Evolutionary conservation across 2,888 invertebrate species (phyloP), one percentile per base, ranked within the genome.

Genomic region (Hyles lineata): DNA sequence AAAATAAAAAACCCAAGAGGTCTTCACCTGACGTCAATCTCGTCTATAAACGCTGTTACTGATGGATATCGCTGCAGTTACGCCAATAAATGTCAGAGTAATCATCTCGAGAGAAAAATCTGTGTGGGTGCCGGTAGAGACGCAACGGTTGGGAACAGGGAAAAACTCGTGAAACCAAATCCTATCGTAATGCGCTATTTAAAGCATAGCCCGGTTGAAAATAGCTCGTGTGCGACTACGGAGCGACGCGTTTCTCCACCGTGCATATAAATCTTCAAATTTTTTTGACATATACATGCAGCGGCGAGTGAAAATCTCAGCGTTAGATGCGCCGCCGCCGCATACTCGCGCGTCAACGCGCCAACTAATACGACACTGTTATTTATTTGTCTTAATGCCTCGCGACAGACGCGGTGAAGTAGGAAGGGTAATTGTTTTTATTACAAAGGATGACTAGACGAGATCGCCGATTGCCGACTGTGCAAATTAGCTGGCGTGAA

Each of bases 171-270:
- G 94, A 94, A 94, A 94, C 93, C 90, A 93, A 94, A 94, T 94
- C 90, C 94, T 93, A 94, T 93, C 94, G 94, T 93, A 92, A 94
- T 93, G 89, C 86, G 92, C 94, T 94, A 94, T 94, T 94, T 94
- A 91, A 92, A 94, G 93, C 93, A 92, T 93, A 94, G 92, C 94
- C 91, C 90, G 90, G 92, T 90, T 91, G 91, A 90, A 94, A 94
- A 94, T 94, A 94, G 89, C 92, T 84, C 88, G 85, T 88, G 91
- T 91, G 93, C 92, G 93, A 92, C 91, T 92, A 91, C 93, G 90
- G 90, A 90, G 85, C 93, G 92, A 87, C 92, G 91, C 91, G 92
- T 90, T 91, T 90, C 80, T 86, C 86, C 89, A 89, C 80, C 87
- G 86, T 92, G 92, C 92, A 94, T 93, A 93, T 93, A 93, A 92